Conservation (phyloP, 2,797 vertebrate genomes). For the Cuniculus paca region DNA sequence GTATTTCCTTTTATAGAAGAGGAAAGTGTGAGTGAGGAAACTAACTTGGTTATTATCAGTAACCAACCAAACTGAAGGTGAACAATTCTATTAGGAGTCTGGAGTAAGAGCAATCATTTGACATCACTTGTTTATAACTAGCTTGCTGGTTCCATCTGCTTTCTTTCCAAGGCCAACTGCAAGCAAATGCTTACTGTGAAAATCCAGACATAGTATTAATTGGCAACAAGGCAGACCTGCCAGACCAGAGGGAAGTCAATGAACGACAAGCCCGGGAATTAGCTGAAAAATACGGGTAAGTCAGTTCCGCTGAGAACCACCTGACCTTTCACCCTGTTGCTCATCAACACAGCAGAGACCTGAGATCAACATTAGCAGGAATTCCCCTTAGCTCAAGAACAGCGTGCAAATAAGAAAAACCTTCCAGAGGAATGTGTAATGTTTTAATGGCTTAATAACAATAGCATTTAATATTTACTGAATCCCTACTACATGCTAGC, state of each 20-base stretch:
- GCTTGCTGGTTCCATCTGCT: constrained; percentile 64
- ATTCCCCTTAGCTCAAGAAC: neutral
- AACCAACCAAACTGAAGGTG: neutral
- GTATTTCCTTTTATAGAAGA: neutral
- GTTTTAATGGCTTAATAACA: constrained; percentile 9
- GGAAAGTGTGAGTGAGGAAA: neutral
- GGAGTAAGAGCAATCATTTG: constrained; percentile 31
- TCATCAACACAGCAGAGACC: neutral
- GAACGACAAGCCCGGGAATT: constrained; percentile 96
- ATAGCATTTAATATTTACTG: neutral
- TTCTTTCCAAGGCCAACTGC: constrained; percentile 94
- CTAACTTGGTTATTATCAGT: neutral
- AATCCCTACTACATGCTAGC: neutral
- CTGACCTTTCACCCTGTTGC: neutral
- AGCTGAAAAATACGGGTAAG: constrained; percentile 96
- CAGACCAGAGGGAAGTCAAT: constrained; percentile 96
- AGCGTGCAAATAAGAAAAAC: neutral
- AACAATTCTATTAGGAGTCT: constrained; percentile 41
- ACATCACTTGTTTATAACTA: constrained; percentile 62
- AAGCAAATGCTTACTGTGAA: constrained; percentile 98
- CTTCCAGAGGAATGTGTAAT: neutral
- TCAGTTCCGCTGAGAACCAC: neutral
- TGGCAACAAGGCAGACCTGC: constrained; percentile 96
- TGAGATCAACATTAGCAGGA: neutral
- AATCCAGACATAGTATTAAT: constrained; percentile 97